Percentiles rank a stretch among this genome's conserved stretches.
phyloP scores from a whole-genome alignment of 2,113 vertebrate genomes.

The Oreocharis arfaki region DNA sequence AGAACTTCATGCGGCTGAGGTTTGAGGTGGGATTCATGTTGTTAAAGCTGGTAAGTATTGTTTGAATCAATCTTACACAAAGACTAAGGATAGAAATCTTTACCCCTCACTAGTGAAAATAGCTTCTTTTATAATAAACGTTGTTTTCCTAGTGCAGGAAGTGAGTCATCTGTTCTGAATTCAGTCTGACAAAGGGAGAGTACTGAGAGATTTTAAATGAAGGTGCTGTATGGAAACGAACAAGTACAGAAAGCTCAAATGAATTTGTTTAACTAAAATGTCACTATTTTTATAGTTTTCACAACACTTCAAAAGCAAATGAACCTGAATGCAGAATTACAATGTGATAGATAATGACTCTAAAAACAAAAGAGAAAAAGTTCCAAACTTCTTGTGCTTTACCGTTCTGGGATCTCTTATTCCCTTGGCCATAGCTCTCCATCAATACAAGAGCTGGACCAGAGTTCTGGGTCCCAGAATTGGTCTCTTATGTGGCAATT shows the following conservation, averaged over 20 bases:
- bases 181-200: neutral
- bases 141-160: neutral
- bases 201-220: neutral
- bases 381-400: neutral
- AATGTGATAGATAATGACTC: neutral
- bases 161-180: neutral
- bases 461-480: neutral
- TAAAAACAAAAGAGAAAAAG: neutral
- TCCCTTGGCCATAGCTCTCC: neutral
- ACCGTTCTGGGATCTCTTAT: neutral
- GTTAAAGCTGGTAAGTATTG: neutral
- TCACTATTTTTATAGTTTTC: neutral
- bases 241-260: neutral
- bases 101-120: neutral
- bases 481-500: neutral
- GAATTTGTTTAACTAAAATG: neutral
- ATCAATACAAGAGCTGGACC: neutral
- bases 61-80: neutral
- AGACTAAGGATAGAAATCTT: neutral
- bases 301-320: neutral
- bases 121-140: neutral
- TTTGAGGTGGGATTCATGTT: neutral
- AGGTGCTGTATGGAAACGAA: neutral
- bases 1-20: neutral
- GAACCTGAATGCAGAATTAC: neutral